Evolutionary conservation across 2,888 invertebrate genomes (phyloP), one percentile per base, ranked within the genome.

Genomic region (Synanthedon tipuliformis): DNA sequence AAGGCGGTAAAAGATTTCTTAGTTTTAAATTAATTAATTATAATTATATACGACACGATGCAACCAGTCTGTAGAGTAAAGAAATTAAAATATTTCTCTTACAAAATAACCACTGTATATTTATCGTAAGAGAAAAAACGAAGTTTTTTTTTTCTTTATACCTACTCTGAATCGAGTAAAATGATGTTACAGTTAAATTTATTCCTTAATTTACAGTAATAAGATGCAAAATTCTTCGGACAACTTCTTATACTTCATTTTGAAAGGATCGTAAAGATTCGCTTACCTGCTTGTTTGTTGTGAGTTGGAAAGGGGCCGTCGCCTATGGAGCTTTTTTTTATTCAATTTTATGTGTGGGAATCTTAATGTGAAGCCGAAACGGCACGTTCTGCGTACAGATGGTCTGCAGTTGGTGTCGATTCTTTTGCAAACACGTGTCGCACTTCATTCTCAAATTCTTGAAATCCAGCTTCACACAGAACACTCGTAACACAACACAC

Each of bases 251-350:
- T 78, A 82, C 78, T 81, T 82, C 73, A 79, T 77, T 79, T 78
- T 72, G 72, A 71, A 70, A 71, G 74, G 75, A 69, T 80, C 77
- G 73, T 81, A 82, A 81, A 83, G 80, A 82, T 85, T 82, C 80
- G 77, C 78, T 83, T 87, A 87, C 87, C 87, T 87, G 87, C 82
- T 78, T 82, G 83, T 82, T 84, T 87, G 86, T 85, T 83, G 79
- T 81, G 73, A 73, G 78, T 72, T 71, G 75, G 72, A 78, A 81
- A 80, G 76, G 78, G 82, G 77, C 81, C 75, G 72, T 73, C 71
- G 73, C 72, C 69, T 64, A 68, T 63, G 59, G 68, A 73, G 78
- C 78, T 78, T 78, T 85, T 82, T 79, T 78, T 78, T 75, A 79
- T 78, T 76, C 72, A 77, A 81, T 81, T 83, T 82, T 79, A 82